phyloP scores from a whole-genome alignment of 2,797 vertebrate genomes.

The Galagoides demidoff region DNA sequence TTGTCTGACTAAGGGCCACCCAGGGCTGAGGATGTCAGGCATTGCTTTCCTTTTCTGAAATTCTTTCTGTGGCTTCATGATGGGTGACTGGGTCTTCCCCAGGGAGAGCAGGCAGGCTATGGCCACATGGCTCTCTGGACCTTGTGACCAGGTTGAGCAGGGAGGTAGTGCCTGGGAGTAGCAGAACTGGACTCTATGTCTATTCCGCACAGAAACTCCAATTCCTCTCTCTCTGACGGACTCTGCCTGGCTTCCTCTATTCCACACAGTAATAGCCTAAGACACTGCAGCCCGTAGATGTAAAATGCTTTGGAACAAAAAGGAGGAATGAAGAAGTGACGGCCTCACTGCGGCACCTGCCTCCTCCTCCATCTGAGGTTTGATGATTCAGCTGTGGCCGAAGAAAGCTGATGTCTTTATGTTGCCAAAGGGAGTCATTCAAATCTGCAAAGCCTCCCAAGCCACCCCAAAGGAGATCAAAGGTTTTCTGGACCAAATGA shows the following conservation, averaged over 20 bases:
- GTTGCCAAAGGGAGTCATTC: constrained; percentile 40
- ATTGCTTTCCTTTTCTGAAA: background rate
- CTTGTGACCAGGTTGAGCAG: no score
- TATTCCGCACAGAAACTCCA: background rate
- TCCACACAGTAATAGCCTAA: background rate
- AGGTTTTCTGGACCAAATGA: constrained; percentile 54
- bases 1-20: background rate
- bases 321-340: background rate
- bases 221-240: background rate
- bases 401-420: background rate
- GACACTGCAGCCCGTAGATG: background rate
- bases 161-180: background rate
- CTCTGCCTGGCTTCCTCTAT: background rate
- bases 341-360: background rate
- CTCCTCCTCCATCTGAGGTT: background rate
- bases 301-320: background rate
- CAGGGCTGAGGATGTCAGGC: background rate
- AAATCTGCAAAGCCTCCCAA: constrained; percentile 46
- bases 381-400: background rate
- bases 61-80: no score
- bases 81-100: background rate
- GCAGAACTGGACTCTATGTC: background rate
- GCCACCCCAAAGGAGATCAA: background rate
- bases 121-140: background rate
- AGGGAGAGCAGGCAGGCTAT: background rate